These are phyloP conservation scores for Spodoptera litura DNA, from an alignment of 1,140 invertebrate species.

Conservation along the genomic window DNA sequence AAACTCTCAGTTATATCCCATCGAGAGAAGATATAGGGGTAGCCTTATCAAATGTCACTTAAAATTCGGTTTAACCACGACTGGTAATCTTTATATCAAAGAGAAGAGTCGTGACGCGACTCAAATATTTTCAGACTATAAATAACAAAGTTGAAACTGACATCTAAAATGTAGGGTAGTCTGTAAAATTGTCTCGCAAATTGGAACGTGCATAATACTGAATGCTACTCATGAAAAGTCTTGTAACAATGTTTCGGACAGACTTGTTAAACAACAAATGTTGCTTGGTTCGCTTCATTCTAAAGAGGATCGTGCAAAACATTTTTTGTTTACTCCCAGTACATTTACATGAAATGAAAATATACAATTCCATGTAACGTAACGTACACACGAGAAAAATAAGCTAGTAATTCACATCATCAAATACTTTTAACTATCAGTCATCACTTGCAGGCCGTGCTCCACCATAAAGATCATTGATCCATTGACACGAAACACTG, in stretches of 20 bases:
- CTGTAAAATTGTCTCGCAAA: slow-evolving; percentile 41
- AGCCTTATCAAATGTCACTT: slow-evolving; percentile 6
- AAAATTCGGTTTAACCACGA: slow-evolving; percentile 29
- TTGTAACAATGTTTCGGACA: slow-evolving; percentile 34
- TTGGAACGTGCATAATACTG: slow-evolving; percentile 39
- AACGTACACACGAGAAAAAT: background rate
- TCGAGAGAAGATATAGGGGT: background rate
- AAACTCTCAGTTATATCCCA: too few species aligned
- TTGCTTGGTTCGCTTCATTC: background rate
- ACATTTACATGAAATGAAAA: background rate
- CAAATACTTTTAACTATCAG: slow-evolving; percentile 14
- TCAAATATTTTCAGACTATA: slow-evolving; percentile 37
- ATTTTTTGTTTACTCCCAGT: background rate
- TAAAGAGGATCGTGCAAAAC: background rate
- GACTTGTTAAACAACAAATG: slow-evolving; percentile 13
- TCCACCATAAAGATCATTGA: slow-evolving; percentile 15
- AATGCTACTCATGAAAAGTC: slow-evolving; percentile 33
- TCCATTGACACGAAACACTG: slow-evolving; percentile 36
- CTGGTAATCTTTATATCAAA: slow-evolving; percentile 32
- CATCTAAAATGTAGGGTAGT: slow-evolving; percentile 32
- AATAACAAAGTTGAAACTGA: slow-evolving; percentile 40
- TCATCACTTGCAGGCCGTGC: slow-evolving; percentile 17
- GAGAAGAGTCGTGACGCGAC: slow-evolving; percentile 32
- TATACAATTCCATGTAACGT: background rate
- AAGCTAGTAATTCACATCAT: background rate